phyloP scores from a whole-genome alignment of 53 echinoderm and acorn worm species.

The Echinometra lucunter region DNA sequence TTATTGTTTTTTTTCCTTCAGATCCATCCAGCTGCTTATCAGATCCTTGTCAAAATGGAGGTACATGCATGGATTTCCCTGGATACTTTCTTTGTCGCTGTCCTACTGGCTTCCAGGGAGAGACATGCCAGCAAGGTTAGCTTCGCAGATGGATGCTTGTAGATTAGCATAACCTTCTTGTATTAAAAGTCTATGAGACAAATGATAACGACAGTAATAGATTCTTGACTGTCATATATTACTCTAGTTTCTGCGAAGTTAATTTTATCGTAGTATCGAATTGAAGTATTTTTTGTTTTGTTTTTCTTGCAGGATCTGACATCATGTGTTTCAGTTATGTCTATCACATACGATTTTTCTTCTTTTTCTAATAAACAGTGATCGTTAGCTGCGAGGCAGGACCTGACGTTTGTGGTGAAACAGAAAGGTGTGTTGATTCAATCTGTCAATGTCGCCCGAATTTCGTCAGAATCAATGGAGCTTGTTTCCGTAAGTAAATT shows the following conservation, averaged over 20 bases:
- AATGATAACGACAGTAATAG: neutral
- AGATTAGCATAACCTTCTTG: no score
- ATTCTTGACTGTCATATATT: neutral
- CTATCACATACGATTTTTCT: neutral
- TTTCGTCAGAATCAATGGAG: slow-evolving; percentile 31
- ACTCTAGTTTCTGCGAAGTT: neutral
- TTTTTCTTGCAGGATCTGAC: neutral
- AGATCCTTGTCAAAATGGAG: slow-evolving; percentile 70
- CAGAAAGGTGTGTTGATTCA: slow-evolving; percentile 14
- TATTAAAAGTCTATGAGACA: neutral
- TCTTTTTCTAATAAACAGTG: neutral
- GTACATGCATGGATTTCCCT: slow-evolving; percentile 58
- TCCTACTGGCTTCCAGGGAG: slow-evolving; percentile 40
- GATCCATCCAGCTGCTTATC: slow-evolving; percentile 48
- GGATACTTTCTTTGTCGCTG: slow-evolving; percentile 58
- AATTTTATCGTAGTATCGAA: neutral
- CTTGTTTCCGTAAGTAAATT: slow-evolving; percentile 10
- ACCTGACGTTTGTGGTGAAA: neutral
- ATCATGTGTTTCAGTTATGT: neutral
- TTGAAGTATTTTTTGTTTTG: neutral
- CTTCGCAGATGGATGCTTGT: no score
- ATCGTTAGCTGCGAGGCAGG: neutral
- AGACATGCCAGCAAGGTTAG: slow-evolving; percentile 50
- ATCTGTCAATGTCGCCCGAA: slow-evolving; percentile 38
- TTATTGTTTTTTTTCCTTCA: neutral